A percentile compares a stretch with the other conserved stretches of the same genome.
These are phyloP conservation scores for Catamblyrhynchus diadema DNA, from an alignment of 2,797 vertebrate genomes.

Conservation along the genomic window DNA sequence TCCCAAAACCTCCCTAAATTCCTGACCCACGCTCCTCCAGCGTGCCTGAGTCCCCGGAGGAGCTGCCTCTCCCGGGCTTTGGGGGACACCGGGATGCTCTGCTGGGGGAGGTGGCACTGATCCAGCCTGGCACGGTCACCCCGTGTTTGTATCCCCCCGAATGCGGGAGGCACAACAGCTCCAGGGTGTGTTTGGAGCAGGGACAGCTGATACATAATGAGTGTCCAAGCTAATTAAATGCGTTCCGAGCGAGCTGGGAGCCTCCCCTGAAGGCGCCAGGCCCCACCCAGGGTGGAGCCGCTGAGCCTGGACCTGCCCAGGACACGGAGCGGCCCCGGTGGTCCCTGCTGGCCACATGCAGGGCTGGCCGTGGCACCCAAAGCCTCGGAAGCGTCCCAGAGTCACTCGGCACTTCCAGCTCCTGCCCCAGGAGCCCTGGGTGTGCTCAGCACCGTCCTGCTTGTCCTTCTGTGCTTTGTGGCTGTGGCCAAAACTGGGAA, in stretches of 20 bases:
- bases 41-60: rapidly evolving
- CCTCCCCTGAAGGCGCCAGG: background rate
- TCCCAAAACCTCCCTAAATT: background rate
- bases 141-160: rapidly evolving
- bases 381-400: background rate
- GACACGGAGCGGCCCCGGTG: rapidly evolving
- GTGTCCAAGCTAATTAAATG: background rate
- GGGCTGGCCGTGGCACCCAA: background rate
- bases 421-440: background rate
- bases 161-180: background rate
- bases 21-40: background rate
- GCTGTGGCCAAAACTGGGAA: background rate
- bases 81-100: rapidly evolving
- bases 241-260: rapidly evolving
- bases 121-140: background rate
- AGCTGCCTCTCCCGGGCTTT: background rate
- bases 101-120: background rate
- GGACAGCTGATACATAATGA: background rate
- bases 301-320: rapidly evolving
- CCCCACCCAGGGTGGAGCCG: background rate
- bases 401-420: background rate
- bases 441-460: background rate
- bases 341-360: rapidly evolving
- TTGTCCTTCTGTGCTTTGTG: background rate
- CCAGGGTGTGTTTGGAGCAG: rapidly evolving